A percentile compares a stretch with the other conserved stretches of the same genome.
Evolutionary conservation across 1,140 invertebrate genomes (phyloP).

Genomic region (Maconellicoccus hirsutus): DNA sequence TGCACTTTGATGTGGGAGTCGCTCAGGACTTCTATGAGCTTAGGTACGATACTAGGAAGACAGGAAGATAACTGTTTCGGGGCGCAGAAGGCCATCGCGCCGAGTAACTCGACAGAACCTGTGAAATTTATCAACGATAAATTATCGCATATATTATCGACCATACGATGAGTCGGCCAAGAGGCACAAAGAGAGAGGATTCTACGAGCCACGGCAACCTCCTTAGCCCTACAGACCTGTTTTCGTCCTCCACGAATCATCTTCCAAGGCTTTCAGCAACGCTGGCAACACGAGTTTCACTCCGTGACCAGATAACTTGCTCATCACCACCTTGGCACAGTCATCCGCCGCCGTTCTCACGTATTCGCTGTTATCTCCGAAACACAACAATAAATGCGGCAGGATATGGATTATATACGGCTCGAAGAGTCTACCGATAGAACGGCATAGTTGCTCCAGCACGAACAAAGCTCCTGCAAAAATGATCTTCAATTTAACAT

Average conservation of each 20-base stretch:
- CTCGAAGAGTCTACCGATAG: constrained; percentile 91
- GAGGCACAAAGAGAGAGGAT: no score
- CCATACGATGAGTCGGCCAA: no score
- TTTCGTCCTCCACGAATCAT: constrained; percentile 98
- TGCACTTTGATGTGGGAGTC: constrained; percentile 99
- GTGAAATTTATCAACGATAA: no score
- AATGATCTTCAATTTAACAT: constrained; percentile 31
- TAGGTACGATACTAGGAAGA: constrained; percentile 95
- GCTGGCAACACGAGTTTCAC: constrained; percentile 88
- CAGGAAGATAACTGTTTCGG: constrained; percentile 97
- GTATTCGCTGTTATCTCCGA: constrained; percentile 88
- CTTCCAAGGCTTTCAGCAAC: constrained; percentile 81
- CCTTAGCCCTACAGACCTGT: constrained; percentile 47
- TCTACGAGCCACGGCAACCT: no score
- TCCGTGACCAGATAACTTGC: constrained; percentile 87
- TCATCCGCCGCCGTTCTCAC: constrained; percentile 86
- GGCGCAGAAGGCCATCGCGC: constrained; percentile 96
- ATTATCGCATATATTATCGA: no score
- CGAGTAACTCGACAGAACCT: constrained; percentile 91
- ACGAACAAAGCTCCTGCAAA: constrained; percentile 74
- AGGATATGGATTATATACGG: constrained; percentile 97
- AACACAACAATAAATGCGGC: constrained; percentile 87
- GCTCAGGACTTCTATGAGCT: constrained; percentile 89
- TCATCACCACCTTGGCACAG: constrained; percentile 92
- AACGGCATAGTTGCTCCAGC: constrained; percentile 88